Base-by-base conservation (phyloP, 2,888 invertebrate genomes). In the Lymantria monacha region DNA sequence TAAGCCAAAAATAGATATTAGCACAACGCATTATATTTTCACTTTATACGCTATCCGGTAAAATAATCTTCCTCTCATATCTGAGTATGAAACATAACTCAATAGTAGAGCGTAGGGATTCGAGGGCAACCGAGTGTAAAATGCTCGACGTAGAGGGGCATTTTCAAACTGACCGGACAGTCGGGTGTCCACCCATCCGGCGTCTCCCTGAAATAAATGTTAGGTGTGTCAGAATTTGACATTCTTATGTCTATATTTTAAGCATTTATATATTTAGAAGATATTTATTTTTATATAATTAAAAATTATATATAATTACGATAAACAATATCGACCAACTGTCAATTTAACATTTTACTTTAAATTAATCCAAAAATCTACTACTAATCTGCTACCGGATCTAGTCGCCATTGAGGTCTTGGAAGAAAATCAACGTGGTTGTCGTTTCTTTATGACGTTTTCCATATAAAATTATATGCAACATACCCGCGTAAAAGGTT, bases 141-240 rank as follows among this genome's bases (percentile, higher is more conserved):
- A 90, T 88, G 82, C 81, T 76, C 81, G 85, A 81, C 84, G 79
- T 76, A 74, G 77, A 82, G 81, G 79, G 81, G 79, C 74, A 83
- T 85, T 86, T 85, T 82, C 85, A 75, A 81, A 85, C 76, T 87
- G 88, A 85, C 87, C 84, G 85, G 81, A 67, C 79, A 71, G 66
- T 65, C 70, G 67, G 57, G 51, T 55, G 54, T 38, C 66, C 62
- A 22, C 22, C 22, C 22, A 22, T 22, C 22, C 55, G 65, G 60
- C 55, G 51, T 48, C 58, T 61, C 60, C 58, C 66, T 81, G 79
- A 85, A 81, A 85, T 84, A 85, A 33, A 14, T 83, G 76, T 74
- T 72, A 76, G 72, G 74, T 67, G 69, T 56, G 60, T 72, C 53
- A 62, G 61, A 62, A 63, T 76, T 74, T 76, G 76, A 78, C 80